Conservation (phyloP, 2,888 invertebrate species). For the Philereme transversata region DNA sequence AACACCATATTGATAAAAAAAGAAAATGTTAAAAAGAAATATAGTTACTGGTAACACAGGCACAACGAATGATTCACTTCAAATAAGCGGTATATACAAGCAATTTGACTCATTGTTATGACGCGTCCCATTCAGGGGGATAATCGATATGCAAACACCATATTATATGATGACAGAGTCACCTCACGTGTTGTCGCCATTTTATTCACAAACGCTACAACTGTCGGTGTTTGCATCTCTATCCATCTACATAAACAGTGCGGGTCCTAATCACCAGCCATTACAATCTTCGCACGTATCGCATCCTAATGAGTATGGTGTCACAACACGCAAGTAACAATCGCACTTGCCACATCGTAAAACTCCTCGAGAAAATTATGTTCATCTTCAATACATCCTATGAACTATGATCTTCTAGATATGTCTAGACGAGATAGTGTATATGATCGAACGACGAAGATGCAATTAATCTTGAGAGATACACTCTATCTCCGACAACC, state of each 20-base stretch:
- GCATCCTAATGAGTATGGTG: constrained; percentile 56
- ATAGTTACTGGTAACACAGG: background rate
- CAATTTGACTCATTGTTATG: constrained; percentile 35
- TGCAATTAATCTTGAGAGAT: constrained; percentile 40
- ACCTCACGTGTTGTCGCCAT: constrained; percentile 50
- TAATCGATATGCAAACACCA: constrained; percentile 27
- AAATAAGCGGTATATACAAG: constrained; percentile 10
- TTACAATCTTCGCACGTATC: constrained; percentile 52
- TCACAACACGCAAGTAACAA: constrained; percentile 33
- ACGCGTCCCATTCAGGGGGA: constrained; percentile 15
- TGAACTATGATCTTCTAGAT: constrained; percentile 4
- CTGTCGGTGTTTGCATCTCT: constrained; percentile 51
- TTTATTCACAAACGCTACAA: constrained; percentile 52
- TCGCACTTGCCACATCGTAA: constrained; percentile 35
- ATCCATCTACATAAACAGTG: constrained; percentile 61
- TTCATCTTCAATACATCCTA: background rate
- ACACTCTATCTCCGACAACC: constrained; percentile 32
- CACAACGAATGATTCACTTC: constrained; percentile 7
- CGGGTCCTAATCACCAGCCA: constrained; percentile 55
- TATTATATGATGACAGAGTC: constrained; percentile 25
- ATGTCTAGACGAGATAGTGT: constrained; percentile 51
- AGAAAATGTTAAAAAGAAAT: no score
- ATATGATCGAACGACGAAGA: constrained; percentile 40
- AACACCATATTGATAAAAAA: background rate
- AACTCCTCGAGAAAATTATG: background rate